A percentile compares a stretch with the other conserved stretches of the same genome.
phyloP scores from a whole-genome alignment of 2,888 invertebrate species.

The Horisme vitalbata region DNA sequence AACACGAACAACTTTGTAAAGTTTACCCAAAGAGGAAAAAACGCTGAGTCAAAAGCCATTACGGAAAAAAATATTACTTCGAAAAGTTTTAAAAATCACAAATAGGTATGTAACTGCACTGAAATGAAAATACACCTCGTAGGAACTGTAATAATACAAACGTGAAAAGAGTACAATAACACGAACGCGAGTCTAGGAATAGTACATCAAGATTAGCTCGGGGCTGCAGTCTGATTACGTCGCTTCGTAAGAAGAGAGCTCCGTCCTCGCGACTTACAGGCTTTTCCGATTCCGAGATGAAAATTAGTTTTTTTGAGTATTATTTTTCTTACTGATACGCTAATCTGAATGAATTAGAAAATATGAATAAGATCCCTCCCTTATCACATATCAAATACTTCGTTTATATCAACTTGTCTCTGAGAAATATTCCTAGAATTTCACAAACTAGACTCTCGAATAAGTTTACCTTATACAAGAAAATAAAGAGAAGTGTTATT shows the following conservation, averaged over 20 bases:
- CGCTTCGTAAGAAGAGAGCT: slow-evolving; percentile 61
- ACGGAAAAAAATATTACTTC: slow-evolving; percentile 20
- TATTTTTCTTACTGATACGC: slow-evolving; percentile 1
- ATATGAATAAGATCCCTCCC: background rate
- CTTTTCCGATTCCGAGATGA: slow-evolving; percentile 59
- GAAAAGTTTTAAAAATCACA: slow-evolving; percentile 26
- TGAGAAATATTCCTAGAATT: background rate
- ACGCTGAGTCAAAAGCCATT: slow-evolving; percentile 21
- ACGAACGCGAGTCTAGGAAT: slow-evolving; percentile 56
- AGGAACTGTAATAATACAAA: slow-evolving; percentile 48
- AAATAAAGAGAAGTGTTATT: slow-evolving; percentile 57
- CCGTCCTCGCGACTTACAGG: slow-evolving; percentile 40
- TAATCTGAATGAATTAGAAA: background rate
- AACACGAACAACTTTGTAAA: slow-evolving; percentile 56
- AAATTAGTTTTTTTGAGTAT: slow-evolving; percentile 40
- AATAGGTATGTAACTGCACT: slow-evolving; percentile 11
- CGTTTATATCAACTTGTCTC: background rate
- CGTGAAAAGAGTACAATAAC: slow-evolving; percentile 66
- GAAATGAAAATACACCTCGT: slow-evolving; percentile 24
- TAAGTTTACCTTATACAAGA: slow-evolving; percentile 40
- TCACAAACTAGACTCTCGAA: slow-evolving; percentile 21
- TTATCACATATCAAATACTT: background rate
- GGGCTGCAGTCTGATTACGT: slow-evolving; percentile 73
- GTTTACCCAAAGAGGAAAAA: slow-evolving; percentile 42
- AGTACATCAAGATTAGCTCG: slow-evolving; percentile 75